These are phyloP conservation scores for Siniperca undulata DNA, from an alignment of 2,797 vertebrate genomes.

Conservation along the genomic window DNA sequence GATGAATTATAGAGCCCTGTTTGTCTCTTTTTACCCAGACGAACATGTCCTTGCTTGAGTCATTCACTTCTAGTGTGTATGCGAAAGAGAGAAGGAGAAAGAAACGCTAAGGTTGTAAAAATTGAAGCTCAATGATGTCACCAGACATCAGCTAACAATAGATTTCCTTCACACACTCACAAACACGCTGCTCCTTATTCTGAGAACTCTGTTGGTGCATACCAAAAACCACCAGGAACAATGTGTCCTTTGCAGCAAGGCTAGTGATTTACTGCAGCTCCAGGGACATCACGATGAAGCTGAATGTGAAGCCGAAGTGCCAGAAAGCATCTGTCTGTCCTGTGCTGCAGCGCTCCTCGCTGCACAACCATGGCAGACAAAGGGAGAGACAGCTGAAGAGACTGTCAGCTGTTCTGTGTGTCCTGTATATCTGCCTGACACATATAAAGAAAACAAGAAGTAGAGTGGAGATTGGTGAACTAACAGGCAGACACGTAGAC, in stretches of 20 bases:
- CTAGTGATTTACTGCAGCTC: constrained; percentile 44
- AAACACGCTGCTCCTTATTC: constrained; percentile 1
- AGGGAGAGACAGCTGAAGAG: constrained; percentile 13
- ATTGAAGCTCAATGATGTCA: constrained; percentile 46
- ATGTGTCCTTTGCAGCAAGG: constrained; percentile 47
- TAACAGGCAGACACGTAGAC: background rate
- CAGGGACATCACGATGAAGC: constrained; percentile 37
- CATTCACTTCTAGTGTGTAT: constrained; percentile 44
- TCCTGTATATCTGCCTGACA: background rate
- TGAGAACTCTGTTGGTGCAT: constrained; percentile 28
- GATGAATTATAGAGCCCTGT: constrained; percentile 77
- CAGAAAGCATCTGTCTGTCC: constrained; percentile 46
- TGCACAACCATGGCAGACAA: constrained; percentile 23
- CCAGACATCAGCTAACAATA: constrained; percentile 32
- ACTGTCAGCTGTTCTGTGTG: background rate
- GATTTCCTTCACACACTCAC: constrained; percentile 20
- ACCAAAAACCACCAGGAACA: constrained; percentile 37
- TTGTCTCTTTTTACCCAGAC: constrained; percentile 72
- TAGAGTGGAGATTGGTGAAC: background rate
- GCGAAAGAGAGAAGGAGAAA: constrained; percentile 15
- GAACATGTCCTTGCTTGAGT: constrained; percentile 46
- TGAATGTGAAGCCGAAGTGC: constrained; percentile 46
- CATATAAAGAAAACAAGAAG: background rate
- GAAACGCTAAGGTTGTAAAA: constrained; percentile 44
- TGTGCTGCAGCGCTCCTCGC: constrained; percentile 32